Base-by-base conservation (phyloP, 2,888 invertebrate genomes). In the Euproctis similis region DNA sequence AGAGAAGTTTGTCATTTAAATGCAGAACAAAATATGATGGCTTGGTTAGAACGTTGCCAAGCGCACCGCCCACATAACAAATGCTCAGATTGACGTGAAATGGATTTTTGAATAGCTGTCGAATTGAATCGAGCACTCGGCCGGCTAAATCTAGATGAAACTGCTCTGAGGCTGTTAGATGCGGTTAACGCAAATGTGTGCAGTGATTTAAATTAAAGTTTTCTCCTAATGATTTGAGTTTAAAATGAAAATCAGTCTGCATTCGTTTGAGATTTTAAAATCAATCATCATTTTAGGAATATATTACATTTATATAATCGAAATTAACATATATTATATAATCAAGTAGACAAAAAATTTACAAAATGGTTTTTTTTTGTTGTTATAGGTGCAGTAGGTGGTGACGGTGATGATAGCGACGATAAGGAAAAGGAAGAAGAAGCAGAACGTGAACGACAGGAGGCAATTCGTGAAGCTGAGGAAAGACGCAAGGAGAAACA, bases 401-500 rank as follows among this genome's bases (percentile, higher is more conserved):
- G 95, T 65, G 94, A 95, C 70, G 92, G 92, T 44, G 95, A 94
- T 67, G 94, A 94, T 87, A 94, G 92, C 73, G 95, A 94, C 68
- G 97, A 97, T 82, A 96, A 96, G 89, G 97, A 96, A 87, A 96
- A 96, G 90, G 96, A 97, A 86, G 97, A 97, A 82, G 98, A 98
- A 86, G 95, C 95, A 68, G 97, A 97, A 88, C 92, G 97, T 71
- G 98, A 98, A 77, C 91, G 98, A 66, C 92, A 95, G 81, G 98
- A 98, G 82, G 98, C 98, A 64, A 95, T 98, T 85, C 88, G 93
- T 57, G 98, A 99, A 85, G 97, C 97, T 35, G 98, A 99, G 82
- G 98, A 98, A 57, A 89, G 97, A 63, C 90, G 99, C 80, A 97
- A 98, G 90, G 98, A 98, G 86, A 99, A 99, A 84, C 98, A 99